Conservation (phyloP, 2,888 invertebrate species). For the Synergus gifuensis region DNA sequence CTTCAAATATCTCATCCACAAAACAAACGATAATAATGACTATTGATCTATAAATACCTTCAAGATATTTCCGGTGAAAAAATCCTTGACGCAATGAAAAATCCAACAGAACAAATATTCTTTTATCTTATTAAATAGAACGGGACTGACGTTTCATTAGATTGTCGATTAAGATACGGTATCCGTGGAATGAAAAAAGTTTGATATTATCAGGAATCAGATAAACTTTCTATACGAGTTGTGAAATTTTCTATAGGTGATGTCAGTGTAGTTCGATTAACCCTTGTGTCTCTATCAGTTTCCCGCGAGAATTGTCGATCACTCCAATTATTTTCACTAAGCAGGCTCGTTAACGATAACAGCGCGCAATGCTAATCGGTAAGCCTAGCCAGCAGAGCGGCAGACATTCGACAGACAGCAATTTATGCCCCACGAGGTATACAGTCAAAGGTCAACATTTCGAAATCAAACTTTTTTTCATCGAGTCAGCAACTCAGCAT, state of each 20-base stretch:
- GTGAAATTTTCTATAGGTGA: conserved; percentile 26
- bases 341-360: conserved; percentile 41
- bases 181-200: conserved; percentile 4
- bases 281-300: conserved; percentile 40
- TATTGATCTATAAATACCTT: neutral
- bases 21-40: neutral
- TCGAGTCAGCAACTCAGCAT: conserved; percentile 17
- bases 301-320: conserved; percentile 31
- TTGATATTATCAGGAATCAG: conserved; percentile 29
- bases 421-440: conserved; percentile 37
- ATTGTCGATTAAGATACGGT: conserved; percentile 39
- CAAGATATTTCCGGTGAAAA: neutral
- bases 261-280: conserved; percentile 31
- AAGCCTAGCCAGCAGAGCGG: neutral
- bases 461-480: conserved; percentile 32
- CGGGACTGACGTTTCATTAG: conserved; percentile 32
- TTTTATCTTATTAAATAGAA: neutral
- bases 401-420: conserved; percentile 37
- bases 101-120: neutral
- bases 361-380: conserved; percentile 38
- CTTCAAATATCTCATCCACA: no score
- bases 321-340: conserved; percentile 40
- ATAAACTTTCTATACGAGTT: conserved; percentile 36
- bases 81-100: neutral
- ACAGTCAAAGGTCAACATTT: conserved; percentile 37